Conservation (phyloP, 2,888 invertebrate genomes). For the Clistopyga incitator region DNA sequence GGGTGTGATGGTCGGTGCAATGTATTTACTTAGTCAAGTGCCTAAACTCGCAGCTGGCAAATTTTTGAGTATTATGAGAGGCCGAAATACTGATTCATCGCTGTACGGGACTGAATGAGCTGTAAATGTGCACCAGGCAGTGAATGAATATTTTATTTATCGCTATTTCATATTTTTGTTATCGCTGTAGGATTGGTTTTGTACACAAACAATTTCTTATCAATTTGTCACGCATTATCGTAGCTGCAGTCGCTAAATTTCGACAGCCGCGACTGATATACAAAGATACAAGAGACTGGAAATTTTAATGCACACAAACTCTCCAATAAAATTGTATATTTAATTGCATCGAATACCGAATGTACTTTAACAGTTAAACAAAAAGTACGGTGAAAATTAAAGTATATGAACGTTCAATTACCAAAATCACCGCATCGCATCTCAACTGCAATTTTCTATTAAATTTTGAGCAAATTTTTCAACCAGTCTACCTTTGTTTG, state of each 20-base stretch:
- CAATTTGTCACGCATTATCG: conserved; percentile 1
- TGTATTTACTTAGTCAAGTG: background rate
- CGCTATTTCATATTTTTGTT: background rate
- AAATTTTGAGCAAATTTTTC: no score
- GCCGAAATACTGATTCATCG: background rate
- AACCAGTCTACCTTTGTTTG: background rate
- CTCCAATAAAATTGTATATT: no score
- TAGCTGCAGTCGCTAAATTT: background rate
- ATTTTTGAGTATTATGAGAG: background rate
- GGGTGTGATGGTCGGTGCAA: background rate
- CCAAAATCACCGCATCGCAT: no score
- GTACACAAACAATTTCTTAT: conserved; percentile 10
- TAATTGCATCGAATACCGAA: no score
- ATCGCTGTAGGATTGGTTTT: background rate
- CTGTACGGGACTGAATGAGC: background rate
- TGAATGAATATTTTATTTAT: background rate
- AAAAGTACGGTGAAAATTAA: no score
- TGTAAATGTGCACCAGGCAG: background rate
- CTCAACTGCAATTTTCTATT: background rate
- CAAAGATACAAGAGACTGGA: no score
- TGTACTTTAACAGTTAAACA: no score
- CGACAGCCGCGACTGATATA: background rate
- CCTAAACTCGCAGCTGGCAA: background rate
- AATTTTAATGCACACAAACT: no score
- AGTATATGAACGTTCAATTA: no score